A percentile compares a stretch with the other conserved stretches of the same genome.
Evolutionary conservation across 1,140 invertebrate species (phyloP).

Genomic region (Orchesella cincta): DNA sequence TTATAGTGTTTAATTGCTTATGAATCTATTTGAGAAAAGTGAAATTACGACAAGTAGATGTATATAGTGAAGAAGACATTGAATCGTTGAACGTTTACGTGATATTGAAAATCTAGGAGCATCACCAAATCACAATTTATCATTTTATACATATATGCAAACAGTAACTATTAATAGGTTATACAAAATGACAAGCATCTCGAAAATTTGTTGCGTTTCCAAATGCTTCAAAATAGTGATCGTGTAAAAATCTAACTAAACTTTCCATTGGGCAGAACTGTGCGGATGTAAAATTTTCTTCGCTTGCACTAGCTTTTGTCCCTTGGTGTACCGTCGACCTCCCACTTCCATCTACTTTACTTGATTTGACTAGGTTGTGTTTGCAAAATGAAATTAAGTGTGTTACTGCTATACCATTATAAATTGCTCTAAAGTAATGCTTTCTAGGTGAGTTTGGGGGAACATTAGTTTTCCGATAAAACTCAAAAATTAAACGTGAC

Average conservation of each 20-base stretch:
- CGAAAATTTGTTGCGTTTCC: slow-evolving; percentile 79
- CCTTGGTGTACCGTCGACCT: neutral
- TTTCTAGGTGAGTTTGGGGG: slow-evolving; percentile 59
- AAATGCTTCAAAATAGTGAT: slow-evolving; percentile 77
- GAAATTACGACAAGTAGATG: too few relatives aligned
- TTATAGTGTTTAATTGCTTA: too few relatives aligned
- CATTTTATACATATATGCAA: neutral
- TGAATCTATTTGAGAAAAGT: too few relatives aligned
- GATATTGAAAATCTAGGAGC: slow-evolving; percentile 1
- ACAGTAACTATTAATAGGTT: neutral
- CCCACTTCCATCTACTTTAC: slow-evolving; percentile 20
- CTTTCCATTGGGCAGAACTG: slow-evolving; percentile 77
- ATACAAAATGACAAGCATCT: slow-evolving; percentile 66
- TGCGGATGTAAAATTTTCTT: neutral
- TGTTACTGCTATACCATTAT: slow-evolving; percentile 85
- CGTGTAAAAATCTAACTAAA: slow-evolving; percentile 78
- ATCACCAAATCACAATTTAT: slow-evolving; percentile 10
- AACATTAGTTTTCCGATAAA: slow-evolving; percentile 55
- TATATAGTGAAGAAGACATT: neutral
- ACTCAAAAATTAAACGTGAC: slow-evolving; percentile 79
- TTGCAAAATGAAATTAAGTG: slow-evolving; percentile 77
- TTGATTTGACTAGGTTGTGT: slow-evolving; percentile 52
- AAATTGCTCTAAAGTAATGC: slow-evolving; percentile 78
- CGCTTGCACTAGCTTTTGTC: neutral
- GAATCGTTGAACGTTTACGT: slow-evolving; percentile 14